Evolutionary conservation across 2,888 invertebrate species (phyloP).

Genomic region (Cactoblastis cactorum): DNA sequence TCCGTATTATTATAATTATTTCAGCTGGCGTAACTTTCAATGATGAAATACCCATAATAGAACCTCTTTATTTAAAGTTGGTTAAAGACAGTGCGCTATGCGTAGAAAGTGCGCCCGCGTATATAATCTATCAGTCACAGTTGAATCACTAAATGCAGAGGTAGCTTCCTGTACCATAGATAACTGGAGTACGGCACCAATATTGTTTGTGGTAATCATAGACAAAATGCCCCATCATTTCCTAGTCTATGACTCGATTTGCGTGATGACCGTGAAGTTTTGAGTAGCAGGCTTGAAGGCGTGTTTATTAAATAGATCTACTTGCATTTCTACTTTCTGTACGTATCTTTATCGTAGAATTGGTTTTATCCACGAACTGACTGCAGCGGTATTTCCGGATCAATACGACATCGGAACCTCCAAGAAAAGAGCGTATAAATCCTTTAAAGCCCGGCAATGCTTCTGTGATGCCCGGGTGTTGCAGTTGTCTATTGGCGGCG

Average conservation of each 20-base stretch:
- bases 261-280: slow-evolving; percentile 6
- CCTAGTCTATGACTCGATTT: slow-evolving; percentile 4
- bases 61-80: not conserved
- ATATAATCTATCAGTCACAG: slow-evolving; percentile 13
- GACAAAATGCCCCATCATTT: not conserved
- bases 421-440: no score
- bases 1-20: no score
- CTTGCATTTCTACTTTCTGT: not conserved
- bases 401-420: no score
- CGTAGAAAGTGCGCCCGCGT: slow-evolving; percentile 19
- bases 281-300: not conserved
- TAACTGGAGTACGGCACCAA: slow-evolving; percentile 10
- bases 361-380: no score
- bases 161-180: slow-evolving; percentile 9
- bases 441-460: no score
- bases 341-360: not conserved
- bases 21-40: no score
- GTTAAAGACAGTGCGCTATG: slow-evolving; percentile 8
- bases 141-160: slow-evolving; percentile 13
- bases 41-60: not conserved
- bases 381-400: no score
- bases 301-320: not conserved
- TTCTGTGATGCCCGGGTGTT: no score
- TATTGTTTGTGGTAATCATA: slow-evolving; percentile 11
- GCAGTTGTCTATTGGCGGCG: no score